phyloP scores from a whole-genome alignment of 2,113 vertebrate species.

The Neodon shergylaensis region DNA sequence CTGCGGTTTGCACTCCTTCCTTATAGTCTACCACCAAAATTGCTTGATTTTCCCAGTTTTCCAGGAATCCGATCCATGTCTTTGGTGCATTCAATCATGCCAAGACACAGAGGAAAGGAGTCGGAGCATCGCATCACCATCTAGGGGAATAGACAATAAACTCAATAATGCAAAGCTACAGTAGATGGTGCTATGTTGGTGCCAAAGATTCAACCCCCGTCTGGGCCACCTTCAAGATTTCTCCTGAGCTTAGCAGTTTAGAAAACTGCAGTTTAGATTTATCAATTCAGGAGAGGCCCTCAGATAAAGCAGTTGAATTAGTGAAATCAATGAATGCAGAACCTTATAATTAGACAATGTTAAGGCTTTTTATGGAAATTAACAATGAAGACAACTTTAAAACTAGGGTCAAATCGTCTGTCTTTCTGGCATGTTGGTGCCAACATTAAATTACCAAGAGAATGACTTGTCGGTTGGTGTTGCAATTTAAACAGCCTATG shows the following conservation, averaged over 20 bases:
- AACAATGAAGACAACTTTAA: constrained; percentile 76
- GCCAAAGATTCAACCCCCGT: constrained; percentile 79
- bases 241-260: constrained; percentile 82
- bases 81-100: constrained; percentile 18
- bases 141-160: constrained; percentile 16
- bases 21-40: background rate
- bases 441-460: constrained; percentile 70
- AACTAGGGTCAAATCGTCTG: constrained; percentile 64
- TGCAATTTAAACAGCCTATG: constrained; percentile 41
- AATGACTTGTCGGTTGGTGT: constrained; percentile 39
- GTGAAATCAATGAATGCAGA: constrained; percentile 84
- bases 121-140: background rate
- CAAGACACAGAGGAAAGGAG: constrained; percentile 56
- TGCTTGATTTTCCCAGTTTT: background rate
- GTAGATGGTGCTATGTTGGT: constrained; percentile 88
- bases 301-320: constrained; percentile 86
- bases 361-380: constrained; percentile 62
- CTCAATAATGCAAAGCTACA: constrained; percentile 75
- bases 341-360: constrained; percentile 73
- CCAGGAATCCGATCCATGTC: background rate
- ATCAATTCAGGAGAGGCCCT: constrained; percentile 82
- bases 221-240: constrained; percentile 81
- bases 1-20: background rate
- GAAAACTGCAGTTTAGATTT: constrained; percentile 87
- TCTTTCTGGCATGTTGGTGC: constrained; percentile 63